Percentiles rank a stretch among this genome's conserved stretches.
Evolutionary conservation across 2,888 invertebrate species (phyloP).

Genomic region (Andrena flavipes): DNA sequence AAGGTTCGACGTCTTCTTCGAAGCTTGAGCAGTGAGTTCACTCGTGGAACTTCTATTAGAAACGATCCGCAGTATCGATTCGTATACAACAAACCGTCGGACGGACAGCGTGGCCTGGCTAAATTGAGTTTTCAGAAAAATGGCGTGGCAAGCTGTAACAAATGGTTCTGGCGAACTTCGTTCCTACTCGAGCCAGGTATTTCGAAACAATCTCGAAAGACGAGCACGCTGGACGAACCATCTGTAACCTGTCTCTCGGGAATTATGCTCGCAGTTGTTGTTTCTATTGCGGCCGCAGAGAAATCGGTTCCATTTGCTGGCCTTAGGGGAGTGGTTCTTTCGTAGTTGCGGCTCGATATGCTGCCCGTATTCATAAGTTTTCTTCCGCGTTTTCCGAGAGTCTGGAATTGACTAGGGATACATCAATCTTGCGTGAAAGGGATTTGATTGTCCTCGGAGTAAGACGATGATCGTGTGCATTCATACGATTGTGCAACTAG

Average conservation of each 20-base stretch:
- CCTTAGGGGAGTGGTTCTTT: not conserved
- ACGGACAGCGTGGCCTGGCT: not conserved
- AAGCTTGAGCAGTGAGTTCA: too few relatives aligned
- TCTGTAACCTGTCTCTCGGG: slow-evolving; percentile 64
- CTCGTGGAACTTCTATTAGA: not conserved
- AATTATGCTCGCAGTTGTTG: not conserved
- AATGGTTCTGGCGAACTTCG: slow-evolving; percentile 41
- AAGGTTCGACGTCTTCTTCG: not conserved
- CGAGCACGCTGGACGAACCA: slow-evolving; percentile 56
- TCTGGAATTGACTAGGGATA: too few relatives aligned
- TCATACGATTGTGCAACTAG: not conserved
- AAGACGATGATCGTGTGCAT: not conserved
- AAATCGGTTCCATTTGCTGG: slow-evolving; percentile 26
- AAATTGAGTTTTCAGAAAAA: slow-evolving; percentile 56
- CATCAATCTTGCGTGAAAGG: not conserved
- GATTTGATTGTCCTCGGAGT: not conserved
- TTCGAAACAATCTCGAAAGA: slow-evolving; percentile 53
- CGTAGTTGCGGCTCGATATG: not conserved
- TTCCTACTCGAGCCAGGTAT: slow-evolving; percentile 19
- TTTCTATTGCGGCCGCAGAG: slow-evolving; percentile 5
- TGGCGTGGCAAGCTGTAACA: slow-evolving; percentile 42
- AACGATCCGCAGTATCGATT: not conserved
- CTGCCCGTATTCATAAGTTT: not conserved
- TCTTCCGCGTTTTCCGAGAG: not conserved
- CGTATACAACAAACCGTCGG: slow-evolving; percentile 8